Percentiles rank a stretch among this genome's conserved stretches.
Evolutionary conservation across 2,113 vertebrate genomes (phyloP).

Genomic region (Ellobius talpinus): DNA sequence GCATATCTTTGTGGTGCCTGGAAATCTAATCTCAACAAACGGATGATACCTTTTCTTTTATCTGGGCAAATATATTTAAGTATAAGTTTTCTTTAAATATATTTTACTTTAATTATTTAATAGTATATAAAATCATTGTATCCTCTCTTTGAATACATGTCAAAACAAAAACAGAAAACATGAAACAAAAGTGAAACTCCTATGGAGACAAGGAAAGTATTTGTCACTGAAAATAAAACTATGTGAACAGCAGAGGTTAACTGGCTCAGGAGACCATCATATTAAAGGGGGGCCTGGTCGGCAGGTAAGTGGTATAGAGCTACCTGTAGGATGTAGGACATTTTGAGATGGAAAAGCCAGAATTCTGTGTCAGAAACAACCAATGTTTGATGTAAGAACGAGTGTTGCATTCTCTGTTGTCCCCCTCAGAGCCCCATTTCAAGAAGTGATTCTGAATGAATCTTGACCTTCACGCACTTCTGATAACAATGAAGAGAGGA

Average conservation of each 20-base stretch:
- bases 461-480: rapidly evolving
- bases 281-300: background rate
- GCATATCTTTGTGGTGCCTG: background rate
- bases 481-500: background rate
- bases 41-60: background rate
- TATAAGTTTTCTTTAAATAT: background rate
- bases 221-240: constrained; percentile 6
- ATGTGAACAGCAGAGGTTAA: background rate
- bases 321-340: background rate
- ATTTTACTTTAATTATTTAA: constrained; percentile 10
- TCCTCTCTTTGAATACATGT: background rate
- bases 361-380: background rate
- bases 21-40: constrained; percentile 35
- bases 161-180: background rate
- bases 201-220: background rate
- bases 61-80: background rate
- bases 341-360: background rate
- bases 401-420: background rate
- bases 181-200: background rate
- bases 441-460: background rate
- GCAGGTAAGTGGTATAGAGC: background rate
- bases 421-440: background rate
- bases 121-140: background rate
- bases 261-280: background rate
- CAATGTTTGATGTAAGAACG: background rate